These are phyloP conservation scores for Gymnopithys bicolor DNA, from an alignment of 2,797 vertebrate genomes.

Conservation along the genomic window DNA sequence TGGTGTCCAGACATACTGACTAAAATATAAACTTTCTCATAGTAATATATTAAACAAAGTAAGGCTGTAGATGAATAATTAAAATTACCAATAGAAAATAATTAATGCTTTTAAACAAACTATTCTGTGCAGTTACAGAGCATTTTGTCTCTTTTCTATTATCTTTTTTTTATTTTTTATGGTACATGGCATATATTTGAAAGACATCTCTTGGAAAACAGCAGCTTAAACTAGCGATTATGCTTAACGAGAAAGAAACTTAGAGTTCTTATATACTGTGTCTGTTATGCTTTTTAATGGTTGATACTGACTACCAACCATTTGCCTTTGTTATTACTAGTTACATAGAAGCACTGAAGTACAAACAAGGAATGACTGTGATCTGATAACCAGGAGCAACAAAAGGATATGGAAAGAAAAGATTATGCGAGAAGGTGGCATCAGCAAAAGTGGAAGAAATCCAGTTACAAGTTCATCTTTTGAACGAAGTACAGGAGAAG, in stretches of 20 bases:
- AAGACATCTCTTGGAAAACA: background rate
- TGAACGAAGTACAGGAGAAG: background rate
- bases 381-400: background rate
- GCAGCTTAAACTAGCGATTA: background rate
- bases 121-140: background rate
- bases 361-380: background rate
- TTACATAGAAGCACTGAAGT: background rate
- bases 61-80: background rate
- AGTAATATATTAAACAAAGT: background rate
- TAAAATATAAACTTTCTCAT: background rate
- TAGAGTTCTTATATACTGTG: background rate
- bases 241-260: background rate
- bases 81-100: background rate
- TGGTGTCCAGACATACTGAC: background rate
- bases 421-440: background rate
- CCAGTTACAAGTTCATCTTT: background rate
- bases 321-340: background rate
- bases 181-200: background rate
- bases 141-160: background rate
- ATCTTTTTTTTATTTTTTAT: no score
- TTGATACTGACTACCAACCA: background rate
- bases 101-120: background rate
- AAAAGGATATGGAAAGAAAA: background rate
- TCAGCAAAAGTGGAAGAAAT: background rate
- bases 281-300: background rate